Conservation (phyloP, 2,888 invertebrate species). For the Patella pellucida region DNA sequence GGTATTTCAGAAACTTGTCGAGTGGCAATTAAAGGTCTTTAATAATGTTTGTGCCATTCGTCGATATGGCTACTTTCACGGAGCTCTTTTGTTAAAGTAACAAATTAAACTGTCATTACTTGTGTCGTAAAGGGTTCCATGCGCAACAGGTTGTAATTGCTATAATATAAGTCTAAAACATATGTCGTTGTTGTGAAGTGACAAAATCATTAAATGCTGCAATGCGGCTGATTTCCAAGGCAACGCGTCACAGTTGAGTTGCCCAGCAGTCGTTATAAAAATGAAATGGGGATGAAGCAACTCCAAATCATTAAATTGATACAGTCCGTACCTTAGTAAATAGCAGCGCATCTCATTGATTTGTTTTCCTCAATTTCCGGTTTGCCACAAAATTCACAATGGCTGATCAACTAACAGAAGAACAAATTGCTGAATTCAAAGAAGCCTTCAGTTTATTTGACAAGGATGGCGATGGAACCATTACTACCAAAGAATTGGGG, state of each 20-base stretch:
- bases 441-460: constrained; percentile 99
- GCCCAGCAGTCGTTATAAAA: not conserved
- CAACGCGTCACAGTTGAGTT: constrained; percentile 1
- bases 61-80: too few species aligned
- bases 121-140: too few species aligned
- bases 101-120: too few species aligned
- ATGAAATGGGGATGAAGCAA: not conserved
- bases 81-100: too few species aligned
- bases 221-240: constrained; percentile 7
- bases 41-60: too few species aligned
- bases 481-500: constrained; percentile 99
- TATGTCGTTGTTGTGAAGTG: too few species aligned
- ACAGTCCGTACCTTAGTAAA: not conserved
- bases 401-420: constrained; percentile 7
- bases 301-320: constrained; percentile 9
- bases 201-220: not conserved
- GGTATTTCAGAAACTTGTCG: too few species aligned
- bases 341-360: not conserved
- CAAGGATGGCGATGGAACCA: constrained; percentile 99
- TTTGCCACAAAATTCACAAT: not conserved
- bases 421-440: constrained; percentile 74
- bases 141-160: too few species aligned
- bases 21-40: too few species aligned
- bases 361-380: not conserved
- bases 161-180: too few species aligned